Percentiles rank a stretch among this genome's conserved stretches.
Evolutionary conservation across 2,113 vertebrate species (phyloP).

Genomic region (Urocolius indicus): DNA sequence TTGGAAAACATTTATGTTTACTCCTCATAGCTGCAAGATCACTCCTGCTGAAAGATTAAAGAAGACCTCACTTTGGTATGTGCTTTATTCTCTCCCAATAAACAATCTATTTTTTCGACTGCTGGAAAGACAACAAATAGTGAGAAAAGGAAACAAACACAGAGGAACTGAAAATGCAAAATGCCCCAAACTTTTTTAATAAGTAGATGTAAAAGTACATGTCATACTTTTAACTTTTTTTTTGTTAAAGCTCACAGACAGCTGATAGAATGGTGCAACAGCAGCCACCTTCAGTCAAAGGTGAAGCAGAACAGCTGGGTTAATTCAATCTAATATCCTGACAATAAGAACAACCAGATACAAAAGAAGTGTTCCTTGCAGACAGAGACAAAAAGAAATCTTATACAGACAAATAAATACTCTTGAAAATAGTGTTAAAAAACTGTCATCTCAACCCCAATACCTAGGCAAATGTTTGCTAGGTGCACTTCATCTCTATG

Average conservation of each 20-base stretch:
- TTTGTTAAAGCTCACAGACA: neutral
- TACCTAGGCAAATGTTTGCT: neutral
- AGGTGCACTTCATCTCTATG: neutral
- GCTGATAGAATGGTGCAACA: neutral
- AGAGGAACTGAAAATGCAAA: neutral
- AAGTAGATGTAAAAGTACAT: neutral
- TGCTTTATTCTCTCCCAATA: neutral
- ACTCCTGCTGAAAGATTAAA: neutral
- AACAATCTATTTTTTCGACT: neutral
- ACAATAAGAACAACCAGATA: neutral
- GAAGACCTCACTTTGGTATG: neutral
- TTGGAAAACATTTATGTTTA: neutral
- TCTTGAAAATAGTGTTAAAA: neutral
- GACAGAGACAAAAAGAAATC: neutral
- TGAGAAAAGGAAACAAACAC: neutral
- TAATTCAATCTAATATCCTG: neutral
- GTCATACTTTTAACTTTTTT: neutral
- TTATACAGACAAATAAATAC: neutral
- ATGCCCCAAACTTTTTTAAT: neutral
- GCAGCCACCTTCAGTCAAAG: neutral
- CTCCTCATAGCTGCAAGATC: neutral
- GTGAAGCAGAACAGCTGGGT: neutral
- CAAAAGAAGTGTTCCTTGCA: rapidly evolving
- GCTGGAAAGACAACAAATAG: neutral
- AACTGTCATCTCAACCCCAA: neutral